Evolutionary conservation across 2,888 invertebrate species (phyloP).

Genomic region (Stictocephala bisonia): DNA sequence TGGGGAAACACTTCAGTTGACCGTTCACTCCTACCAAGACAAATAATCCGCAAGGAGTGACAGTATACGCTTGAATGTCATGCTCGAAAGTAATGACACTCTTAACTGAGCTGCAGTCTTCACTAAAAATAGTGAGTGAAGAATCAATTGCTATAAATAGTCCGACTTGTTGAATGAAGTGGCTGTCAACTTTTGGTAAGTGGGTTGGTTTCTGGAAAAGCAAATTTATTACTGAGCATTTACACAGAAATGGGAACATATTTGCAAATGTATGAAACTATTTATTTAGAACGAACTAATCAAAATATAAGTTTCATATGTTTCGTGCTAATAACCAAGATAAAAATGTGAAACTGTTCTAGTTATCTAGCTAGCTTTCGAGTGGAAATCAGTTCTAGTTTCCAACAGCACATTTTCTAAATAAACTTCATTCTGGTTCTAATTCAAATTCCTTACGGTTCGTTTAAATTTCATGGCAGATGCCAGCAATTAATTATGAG

Average conservation of each 20-base stretch:
- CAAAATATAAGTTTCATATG: too few species aligned
- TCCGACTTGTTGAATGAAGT: conserved; percentile 46
- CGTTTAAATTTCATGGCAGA: too few species aligned
- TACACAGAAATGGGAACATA: not conserved
- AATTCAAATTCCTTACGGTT: too few species aligned
- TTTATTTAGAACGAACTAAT: too few species aligned
- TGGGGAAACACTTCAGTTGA: conserved; percentile 61
- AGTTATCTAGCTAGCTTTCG: too few species aligned
- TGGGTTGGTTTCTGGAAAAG: not conserved
- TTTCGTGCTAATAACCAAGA: too few species aligned
- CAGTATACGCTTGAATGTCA: conserved; percentile 59
- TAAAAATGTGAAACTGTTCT: too few species aligned
- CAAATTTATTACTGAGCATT: not conserved
- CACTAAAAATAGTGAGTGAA: conserved; percentile 63
- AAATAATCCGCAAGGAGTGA: conserved; percentile 61
- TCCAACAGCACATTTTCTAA: too few species aligned
- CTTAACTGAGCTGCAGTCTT: conserved; percentile 61
- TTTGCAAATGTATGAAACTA: too few species aligned
- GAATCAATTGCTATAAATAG: conserved; percentile 62
- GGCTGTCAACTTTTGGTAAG: not conserved
- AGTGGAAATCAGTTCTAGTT: too few species aligned
- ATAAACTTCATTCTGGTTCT: too few species aligned
- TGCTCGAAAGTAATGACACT: conserved; percentile 61
- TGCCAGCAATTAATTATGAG: too few species aligned
- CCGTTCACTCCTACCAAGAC: conserved; percentile 61